phyloP scores from a whole-genome alignment of 2,113 vertebrate species.

The Microtus ochrogaster region DNA sequence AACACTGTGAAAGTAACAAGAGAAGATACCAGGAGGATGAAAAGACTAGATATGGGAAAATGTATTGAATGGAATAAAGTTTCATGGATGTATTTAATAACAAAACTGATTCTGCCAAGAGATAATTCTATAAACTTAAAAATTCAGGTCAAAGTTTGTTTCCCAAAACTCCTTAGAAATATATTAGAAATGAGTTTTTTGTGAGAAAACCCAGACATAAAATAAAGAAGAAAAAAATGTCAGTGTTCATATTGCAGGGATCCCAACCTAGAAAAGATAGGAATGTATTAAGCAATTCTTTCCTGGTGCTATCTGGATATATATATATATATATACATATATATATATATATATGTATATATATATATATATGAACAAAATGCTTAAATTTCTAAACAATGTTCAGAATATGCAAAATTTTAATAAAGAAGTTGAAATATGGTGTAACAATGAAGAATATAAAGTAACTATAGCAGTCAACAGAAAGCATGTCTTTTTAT shows the following conservation, averaged over 20 bases:
- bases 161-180: neutral
- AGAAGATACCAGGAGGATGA: neutral
- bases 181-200: neutral
- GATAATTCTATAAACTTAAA: neutral
- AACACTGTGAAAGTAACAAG: neutral
- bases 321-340: neutral
- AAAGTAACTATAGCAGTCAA: neutral
- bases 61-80: neutral
- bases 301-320: neutral
- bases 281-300: neutral
- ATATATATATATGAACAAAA: neutral
- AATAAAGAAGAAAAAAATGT: neutral
- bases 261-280: neutral
- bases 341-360: neutral
- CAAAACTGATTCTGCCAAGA: neutral
- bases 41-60: neutral
- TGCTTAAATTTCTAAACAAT: neutral
- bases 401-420: neutral
- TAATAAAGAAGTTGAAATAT: neutral
- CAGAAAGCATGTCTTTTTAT: neutral
- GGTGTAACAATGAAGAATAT: neutral
- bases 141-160: conserved; percentile 3
- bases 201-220: neutral
- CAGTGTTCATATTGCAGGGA: neutral
- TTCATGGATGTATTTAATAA: neutral